Base-by-base conservation (phyloP, 2,888 invertebrate genomes). In the Cheilosia variabilis region DNA sequence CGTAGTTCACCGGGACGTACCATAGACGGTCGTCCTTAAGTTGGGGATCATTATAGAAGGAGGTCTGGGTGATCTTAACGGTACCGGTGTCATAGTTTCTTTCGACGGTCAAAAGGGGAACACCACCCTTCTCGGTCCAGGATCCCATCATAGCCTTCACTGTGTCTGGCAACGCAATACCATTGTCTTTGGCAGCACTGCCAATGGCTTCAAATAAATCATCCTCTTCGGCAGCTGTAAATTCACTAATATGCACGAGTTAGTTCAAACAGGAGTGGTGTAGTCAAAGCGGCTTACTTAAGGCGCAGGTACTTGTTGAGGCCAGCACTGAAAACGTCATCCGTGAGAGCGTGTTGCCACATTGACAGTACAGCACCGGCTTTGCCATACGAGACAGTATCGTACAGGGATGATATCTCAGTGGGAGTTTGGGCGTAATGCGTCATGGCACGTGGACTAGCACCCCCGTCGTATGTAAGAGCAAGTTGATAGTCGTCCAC, bases 381-480 rank as follows among this genome's bases (percentile, higher is more conserved):
- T 94, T 98, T 98, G 45, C 95, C 95, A 90, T 98, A 98, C 0
- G 97, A 97, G 87, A 98, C 97, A 62, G 95, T 94, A 89, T 97
- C 97, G 88, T 97, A 97, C 13, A 96, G 96, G 87, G 95, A 95
- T 62, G 94, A 94, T 65, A 98, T 97, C 91, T 97, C 97, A 75
- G 95, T 95, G 0, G 97, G 97, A 89, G 96, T 95, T 34, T 95
- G 95, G 2, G 98, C 97, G 89, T 95, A 95, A 13, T 96, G 94
- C 0, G 96, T 96, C 89, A 98, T 96, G 73, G 96, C 96, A 89
- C 97, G 96, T 0, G 96, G 96, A 0, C 95, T 94, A 50, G 95
- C 94, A 52, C 95, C 92, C 1, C 96, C 96, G 89, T 98, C 98
- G 31, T 95, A 90, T 31, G 93, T 93, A 88, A 97, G 94, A 0